Percentiles rank a stretch among this genome's conserved stretches.
Evolutionary conservation across 2,888 invertebrate genomes (phyloP).

Genomic region (Amblyjoppa proteus): DNA sequence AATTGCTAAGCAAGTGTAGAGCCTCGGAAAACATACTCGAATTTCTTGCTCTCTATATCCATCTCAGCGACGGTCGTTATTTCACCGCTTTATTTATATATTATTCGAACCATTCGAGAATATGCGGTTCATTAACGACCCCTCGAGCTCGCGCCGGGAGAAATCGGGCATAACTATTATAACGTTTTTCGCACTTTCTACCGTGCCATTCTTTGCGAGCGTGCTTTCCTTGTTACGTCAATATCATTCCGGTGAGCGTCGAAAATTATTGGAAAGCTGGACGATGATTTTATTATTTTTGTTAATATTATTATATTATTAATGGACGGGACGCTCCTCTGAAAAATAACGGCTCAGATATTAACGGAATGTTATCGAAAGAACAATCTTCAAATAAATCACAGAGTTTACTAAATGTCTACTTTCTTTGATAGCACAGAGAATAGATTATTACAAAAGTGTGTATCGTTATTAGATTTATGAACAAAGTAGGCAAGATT

Average conservation of each 20-base stretch:
- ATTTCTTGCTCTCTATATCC: conserved; percentile 21
- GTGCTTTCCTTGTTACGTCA: neutral
- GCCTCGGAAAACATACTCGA: conserved; percentile 31
- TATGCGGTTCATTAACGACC: conserved; percentile 44
- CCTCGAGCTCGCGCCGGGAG: conserved; percentile 39
- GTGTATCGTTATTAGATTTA: too few relatives aligned
- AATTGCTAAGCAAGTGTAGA: conserved; percentile 57
- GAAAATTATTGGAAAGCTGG: too few relatives aligned
- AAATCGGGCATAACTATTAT: neutral
- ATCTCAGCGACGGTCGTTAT: neutral
- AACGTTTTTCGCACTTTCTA: neutral
- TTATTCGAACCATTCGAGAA: conserved; percentile 3
- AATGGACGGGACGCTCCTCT: too few relatives aligned
- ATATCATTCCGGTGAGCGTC: neutral
- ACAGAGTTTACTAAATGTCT: too few relatives aligned
- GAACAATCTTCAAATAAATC: too few relatives aligned
- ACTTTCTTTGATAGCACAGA: too few relatives aligned
- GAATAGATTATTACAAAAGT: too few relatives aligned
- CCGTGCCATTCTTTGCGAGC: neutral
- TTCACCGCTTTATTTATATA: conserved; percentile 24
- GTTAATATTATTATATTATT: too few relatives aligned
- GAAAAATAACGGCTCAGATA: too few relatives aligned
- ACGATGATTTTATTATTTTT: too few relatives aligned
- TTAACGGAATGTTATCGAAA: too few relatives aligned
- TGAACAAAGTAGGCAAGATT: too few relatives aligned